phyloP scores from a whole-genome alignment of 2,888 invertebrate genomes.

The Nomada ruficornis region DNA sequence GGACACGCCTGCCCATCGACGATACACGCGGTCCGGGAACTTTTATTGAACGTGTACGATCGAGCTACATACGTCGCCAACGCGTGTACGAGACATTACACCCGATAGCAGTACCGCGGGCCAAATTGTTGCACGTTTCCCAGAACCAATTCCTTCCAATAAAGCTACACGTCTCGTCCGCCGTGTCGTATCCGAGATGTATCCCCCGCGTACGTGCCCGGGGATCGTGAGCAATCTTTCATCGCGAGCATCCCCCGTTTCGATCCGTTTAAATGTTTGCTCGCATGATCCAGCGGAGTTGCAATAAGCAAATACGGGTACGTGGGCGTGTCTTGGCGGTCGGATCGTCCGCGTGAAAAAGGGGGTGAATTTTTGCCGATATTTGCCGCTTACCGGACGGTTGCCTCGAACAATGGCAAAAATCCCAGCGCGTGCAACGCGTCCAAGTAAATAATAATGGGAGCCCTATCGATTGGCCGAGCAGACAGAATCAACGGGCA shows the following conservation, averaged over 20 bases:
- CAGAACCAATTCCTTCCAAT: conserved; percentile 25
- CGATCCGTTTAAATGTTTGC: conserved; percentile 52
- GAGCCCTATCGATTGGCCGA: conserved; percentile 59
- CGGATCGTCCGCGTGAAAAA: neutral
- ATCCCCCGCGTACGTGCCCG: conserved; percentile 45
- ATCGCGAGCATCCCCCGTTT: conserved; percentile 42
- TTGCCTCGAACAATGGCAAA: conserved; percentile 35
- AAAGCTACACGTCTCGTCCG: conserved; percentile 38
- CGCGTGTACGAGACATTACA: neutral
- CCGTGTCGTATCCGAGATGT: conserved; percentile 28
- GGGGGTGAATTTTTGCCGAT: conserved; percentile 45
- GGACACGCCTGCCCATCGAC: conserved; percentile 27
- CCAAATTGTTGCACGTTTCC: conserved; percentile 39
- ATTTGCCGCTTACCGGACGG: conserved; percentile 39
- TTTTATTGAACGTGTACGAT: conserved; percentile 21
- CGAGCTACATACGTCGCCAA: conserved; percentile 2
- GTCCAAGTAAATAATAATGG: conserved; percentile 68
- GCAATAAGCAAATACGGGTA: conserved; percentile 47
- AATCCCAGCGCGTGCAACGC: conserved; percentile 52
- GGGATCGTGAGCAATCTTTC: conserved; percentile 55
- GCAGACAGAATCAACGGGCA: conserved; percentile 13
- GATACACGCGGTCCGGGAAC: conserved; percentile 29
- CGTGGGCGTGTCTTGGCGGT: neutral
- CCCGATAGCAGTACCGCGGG: conserved; percentile 13
- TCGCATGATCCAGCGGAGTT: conserved; percentile 26